Percentiles rank a stretch among this genome's conserved stretches.
Evolutionary conservation across 2,888 invertebrate species (phyloP).

Genomic region (Pecten maximus): DNA sequence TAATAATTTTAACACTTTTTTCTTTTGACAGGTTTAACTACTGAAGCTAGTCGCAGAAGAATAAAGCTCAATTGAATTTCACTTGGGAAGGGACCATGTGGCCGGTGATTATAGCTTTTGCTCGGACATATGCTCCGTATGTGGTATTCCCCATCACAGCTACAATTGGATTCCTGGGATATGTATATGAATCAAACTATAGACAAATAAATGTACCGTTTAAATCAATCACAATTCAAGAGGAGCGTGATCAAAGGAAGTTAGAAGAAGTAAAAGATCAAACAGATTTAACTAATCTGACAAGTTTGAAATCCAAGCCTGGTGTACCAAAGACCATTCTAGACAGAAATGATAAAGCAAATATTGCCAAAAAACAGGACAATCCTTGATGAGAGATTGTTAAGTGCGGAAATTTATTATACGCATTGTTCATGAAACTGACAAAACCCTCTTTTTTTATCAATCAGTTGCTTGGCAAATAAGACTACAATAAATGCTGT

Average conservation of each 20-base stretch:
- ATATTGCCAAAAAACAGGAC: not conserved
- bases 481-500: no score
- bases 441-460: no score
- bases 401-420: not conserved
- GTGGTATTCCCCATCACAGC: conserved; percentile 92
- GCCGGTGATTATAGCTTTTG: conserved; percentile 87
- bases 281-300: conserved; percentile 85
- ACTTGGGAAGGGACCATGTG: conserved; percentile 86
- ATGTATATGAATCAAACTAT: conserved; percentile 87
- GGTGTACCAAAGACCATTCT: conserved; percentile 84
- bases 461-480: no score
- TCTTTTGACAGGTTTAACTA: not conserved
- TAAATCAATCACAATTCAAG: conserved; percentile 86
- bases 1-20: no score
- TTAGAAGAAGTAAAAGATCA: conserved; percentile 84
- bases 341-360: conserved; percentile 81
- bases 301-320: conserved; percentile 87
- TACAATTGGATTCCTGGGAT: conserved; percentile 92
- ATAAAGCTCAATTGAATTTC: not conserved
- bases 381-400: not conserved
- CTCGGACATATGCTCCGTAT: conserved; percentile 90
- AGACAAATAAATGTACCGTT: conserved; percentile 83
- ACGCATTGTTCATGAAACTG: not conserved
- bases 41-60: not conserved
- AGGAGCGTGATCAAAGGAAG: conserved; percentile 88